Conservation (phyloP, 2,888 invertebrate genomes). For the Brachynemurus nebulosus region DNA sequence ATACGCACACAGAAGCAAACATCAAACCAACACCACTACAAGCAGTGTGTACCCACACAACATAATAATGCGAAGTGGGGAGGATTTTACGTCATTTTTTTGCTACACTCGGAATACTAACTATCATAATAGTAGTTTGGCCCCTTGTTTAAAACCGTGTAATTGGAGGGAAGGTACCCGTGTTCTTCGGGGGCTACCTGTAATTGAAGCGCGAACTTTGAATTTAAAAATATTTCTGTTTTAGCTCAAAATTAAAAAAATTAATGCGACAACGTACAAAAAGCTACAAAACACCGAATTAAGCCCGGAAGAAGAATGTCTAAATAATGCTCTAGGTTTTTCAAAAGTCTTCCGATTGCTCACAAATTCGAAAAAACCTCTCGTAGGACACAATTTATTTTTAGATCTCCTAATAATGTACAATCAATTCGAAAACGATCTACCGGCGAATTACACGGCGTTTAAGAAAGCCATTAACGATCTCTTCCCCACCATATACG, state of each 20-base stretch:
- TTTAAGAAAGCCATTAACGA: conserved; percentile 49
- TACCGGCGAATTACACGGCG: conserved; percentile 46
- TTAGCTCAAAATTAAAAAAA: conserved; percentile 28
- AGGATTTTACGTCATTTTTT: too few relatives aligned
- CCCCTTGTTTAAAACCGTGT: too few relatives aligned
- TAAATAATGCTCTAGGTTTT: conserved; percentile 46
- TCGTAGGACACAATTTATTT: conserved; percentile 63
- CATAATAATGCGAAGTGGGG: too few relatives aligned
- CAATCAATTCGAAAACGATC: conserved; percentile 53
- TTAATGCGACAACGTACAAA: conserved; percentile 22
- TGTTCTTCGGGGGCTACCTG: too few relatives aligned
- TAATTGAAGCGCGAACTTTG: too few relatives aligned
- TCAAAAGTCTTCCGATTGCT: conserved; percentile 49
- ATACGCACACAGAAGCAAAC: too few relatives aligned
- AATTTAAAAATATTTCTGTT: too few relatives aligned
- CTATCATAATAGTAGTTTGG: too few relatives aligned
- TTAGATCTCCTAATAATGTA: conserved; percentile 55
- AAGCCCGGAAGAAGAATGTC: conserved; percentile 35
- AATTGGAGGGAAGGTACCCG: too few relatives aligned
- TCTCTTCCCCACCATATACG: conserved; percentile 53
- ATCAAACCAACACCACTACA: too few relatives aligned
- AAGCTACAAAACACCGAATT: conserved; percentile 25
- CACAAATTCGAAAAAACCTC: conserved; percentile 45
- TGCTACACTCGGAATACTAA: too few relatives aligned
- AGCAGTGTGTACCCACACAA: too few relatives aligned